Percentiles rank a stretch among this genome's conserved stretches.
Conservation (phyloP, 2,888 invertebrate species). For the Melanostoma scalare region DNA sequence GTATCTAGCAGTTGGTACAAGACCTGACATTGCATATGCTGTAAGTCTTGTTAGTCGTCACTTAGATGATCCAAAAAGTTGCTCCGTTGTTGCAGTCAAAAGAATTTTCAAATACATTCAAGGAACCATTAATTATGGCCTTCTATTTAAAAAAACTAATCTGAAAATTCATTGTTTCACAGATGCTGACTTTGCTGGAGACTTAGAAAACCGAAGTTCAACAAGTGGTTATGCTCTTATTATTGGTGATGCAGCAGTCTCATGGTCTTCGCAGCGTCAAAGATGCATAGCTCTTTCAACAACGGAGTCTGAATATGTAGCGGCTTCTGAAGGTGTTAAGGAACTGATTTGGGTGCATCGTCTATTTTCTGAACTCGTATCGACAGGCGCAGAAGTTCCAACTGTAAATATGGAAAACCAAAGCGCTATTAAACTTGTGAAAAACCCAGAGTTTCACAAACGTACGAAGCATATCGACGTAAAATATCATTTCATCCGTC, state of each 20-base stretch:
- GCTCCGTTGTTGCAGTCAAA: slow-evolving; percentile 25
- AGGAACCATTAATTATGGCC: slow-evolving; percentile 40
- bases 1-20: slow-evolving; percentile 45
- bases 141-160: slow-evolving; percentile 14
- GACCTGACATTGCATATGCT: slow-evolving; percentile 36
- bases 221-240: slow-evolving; percentile 29
- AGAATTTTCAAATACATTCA: slow-evolving; percentile 49
- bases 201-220: too few species aligned
- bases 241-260: slow-evolving; percentile 12
- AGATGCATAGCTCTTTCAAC: background rate
- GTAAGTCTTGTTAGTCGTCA: slow-evolving; percentile 25
- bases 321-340: slow-evolving; percentile 74
- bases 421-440: slow-evolving; percentile 64
- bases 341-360: slow-evolving; percentile 71
- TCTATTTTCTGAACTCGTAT: background rate
- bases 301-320: slow-evolving; percentile 75
- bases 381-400: slow-evolving; percentile 41
- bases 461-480: slow-evolving; percentile 62
- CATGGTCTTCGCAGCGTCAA: slow-evolving; percentile 50
- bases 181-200: too few species aligned
- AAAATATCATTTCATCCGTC: slow-evolving; percentile 34
- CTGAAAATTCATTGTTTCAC: slow-evolving; percentile 15
- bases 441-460: slow-evolving; percentile 60
- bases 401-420: slow-evolving; percentile 73
- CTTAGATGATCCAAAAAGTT: slow-evolving; percentile 32